phyloP scores from a whole-genome alignment of 2,113 vertebrate species.

The Pavo muticus region DNA sequence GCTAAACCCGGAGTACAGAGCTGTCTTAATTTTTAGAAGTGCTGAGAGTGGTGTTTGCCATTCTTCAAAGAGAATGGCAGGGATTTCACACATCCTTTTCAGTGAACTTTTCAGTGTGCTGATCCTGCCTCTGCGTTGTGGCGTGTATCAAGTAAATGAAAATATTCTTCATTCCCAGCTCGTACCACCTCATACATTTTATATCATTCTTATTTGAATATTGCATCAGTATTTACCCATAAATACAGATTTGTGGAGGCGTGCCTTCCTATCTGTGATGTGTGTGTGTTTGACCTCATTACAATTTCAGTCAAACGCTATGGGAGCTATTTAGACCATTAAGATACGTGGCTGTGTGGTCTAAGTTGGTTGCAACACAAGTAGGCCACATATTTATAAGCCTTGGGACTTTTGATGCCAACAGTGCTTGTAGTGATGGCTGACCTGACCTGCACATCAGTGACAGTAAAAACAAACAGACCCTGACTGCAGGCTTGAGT shows the following conservation, averaged over 20 bases:
- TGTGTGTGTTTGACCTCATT: not conserved
- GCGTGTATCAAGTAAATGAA: not conserved
- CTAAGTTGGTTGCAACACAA: not conserved
- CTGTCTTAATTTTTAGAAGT: not conserved
- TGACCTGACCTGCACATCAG: not conserved
- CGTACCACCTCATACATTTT: not conserved
- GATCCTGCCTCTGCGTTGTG: not conserved
- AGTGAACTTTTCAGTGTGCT: not conserved
- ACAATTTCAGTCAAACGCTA: not conserved
- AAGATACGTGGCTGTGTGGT: not conserved
- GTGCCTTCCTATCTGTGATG: not conserved
- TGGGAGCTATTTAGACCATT: not conserved
- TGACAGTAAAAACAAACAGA: not conserved
- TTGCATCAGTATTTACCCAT: not conserved
- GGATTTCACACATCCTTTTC: not conserved
- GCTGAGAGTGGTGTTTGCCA: not conserved
- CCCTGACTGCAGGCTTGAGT: not conserved
- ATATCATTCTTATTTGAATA: not conserved
- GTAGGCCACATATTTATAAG: not conserved
- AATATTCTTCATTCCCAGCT: not conserved
- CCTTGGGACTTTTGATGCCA: not conserved
- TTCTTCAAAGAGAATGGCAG: not conserved
- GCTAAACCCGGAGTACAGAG: not conserved
- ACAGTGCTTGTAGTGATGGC: not conserved
- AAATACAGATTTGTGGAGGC: not conserved